Evolutionary conservation across 23 tunicate species (phyloP).

Genomic region (Styela clava): DNA sequence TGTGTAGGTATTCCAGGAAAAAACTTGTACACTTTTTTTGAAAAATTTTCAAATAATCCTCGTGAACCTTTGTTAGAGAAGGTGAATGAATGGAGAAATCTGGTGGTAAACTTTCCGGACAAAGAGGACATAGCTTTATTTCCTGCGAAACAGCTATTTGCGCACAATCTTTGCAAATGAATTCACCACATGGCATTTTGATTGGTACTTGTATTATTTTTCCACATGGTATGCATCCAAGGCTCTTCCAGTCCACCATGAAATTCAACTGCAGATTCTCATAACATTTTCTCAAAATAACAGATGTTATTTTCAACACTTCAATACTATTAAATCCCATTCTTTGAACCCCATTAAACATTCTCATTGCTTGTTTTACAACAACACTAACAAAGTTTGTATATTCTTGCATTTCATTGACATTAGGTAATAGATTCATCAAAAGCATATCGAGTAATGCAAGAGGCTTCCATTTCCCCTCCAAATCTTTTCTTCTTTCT

Average conservation of each 20-base stretch:
- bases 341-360: background rate
- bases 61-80: slow-evolving; percentile 12
- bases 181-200: slow-evolving; percentile 48
- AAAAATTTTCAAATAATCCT: slow-evolving; percentile 22
- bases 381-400: background rate
- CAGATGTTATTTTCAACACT: slow-evolving; percentile 40
- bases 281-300: slow-evolving; percentile 38
- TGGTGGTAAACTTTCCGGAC: slow-evolving; percentile 10
- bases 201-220: slow-evolving; percentile 35
- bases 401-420: background rate
- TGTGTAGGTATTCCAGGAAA: slow-evolving; percentile 60
- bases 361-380: background rate
- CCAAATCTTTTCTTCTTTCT: background rate
- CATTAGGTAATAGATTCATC: background rate
- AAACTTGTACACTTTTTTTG: slow-evolving; percentile 55
- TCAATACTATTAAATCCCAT: slow-evolving; percentile 25
- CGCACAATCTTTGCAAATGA: slow-evolving; percentile 32
- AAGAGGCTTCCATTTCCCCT: background rate
- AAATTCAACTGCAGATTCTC: slow-evolving; percentile 31
- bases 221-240: slow-evolving; percentile 30
- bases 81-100: slow-evolving; percentile 9
- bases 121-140: background rate
- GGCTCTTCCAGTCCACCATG: slow-evolving; percentile 32
- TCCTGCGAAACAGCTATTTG: background rate
- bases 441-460: slow-evolving; percentile 11